Evolutionary conservation across 2,113 vertebrate genomes (phyloP).

Genomic region (Panthera tigris): DNA sequence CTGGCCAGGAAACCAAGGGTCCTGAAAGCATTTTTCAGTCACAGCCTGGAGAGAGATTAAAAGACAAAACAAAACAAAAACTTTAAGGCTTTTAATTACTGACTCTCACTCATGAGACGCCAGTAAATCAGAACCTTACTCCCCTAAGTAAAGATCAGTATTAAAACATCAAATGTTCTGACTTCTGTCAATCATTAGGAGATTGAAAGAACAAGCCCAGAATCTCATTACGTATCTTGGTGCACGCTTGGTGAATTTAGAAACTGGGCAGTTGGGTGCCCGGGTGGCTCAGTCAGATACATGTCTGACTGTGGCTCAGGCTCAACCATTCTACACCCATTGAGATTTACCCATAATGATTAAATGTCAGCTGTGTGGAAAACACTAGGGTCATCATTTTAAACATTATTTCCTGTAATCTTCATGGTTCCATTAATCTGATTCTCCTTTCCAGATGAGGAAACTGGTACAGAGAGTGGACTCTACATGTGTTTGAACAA

Average conservation of each 20-base stretch:
- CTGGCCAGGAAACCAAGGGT: slow-evolving; percentile 12
- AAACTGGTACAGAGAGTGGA: not conserved
- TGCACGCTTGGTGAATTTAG: not conserved
- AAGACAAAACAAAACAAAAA: slow-evolving; percentile 32
- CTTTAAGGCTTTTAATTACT: slow-evolving; percentile 7
- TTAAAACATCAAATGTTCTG: not conserved
- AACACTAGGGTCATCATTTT: not conserved
- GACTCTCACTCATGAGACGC: not conserved
- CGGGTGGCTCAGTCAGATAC: no score
- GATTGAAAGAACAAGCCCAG: not conserved
- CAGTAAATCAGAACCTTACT: not conserved
- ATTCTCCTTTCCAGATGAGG: not conserved
- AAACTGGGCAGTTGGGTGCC: not conserved
- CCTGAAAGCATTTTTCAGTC: slow-evolving; percentile 36
- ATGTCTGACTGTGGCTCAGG: no score
- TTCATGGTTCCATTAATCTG: not conserved
- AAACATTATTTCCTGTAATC: not conserved
- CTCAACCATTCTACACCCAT: not conserved
- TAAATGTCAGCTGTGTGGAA: not conserved
- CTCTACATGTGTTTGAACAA: not conserved
- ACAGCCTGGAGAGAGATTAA: not conserved
- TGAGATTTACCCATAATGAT: not conserved
- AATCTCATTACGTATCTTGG: not conserved
- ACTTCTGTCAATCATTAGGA: not conserved
- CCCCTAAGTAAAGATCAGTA: not conserved